Base-by-base conservation (phyloP, 2,113 vertebrate species). In the Elachura formosa region DNA sequence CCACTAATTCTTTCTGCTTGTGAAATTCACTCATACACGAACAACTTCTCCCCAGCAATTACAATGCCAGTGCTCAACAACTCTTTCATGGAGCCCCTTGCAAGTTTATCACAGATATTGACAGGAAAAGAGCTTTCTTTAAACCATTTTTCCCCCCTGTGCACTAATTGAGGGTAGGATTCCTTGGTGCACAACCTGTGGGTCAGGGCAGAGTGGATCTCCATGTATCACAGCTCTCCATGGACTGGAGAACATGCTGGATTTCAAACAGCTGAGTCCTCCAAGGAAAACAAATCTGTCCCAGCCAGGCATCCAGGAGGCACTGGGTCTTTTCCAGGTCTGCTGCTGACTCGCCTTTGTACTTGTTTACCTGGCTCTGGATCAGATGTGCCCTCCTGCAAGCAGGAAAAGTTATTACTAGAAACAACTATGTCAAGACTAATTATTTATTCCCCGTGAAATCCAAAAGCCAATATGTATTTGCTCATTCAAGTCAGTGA, bases 211-310 rank as follows among this genome's bases (percentile, higher is more conserved):
- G 0, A 1, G 24, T 16, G 33, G 59, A 29, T 34, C 21, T 46
- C 41, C 0, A 0, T 14, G 29, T 67, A 67, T 26, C 36, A 62
- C 28, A 3, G 2, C 23, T 48, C 59, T 66, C 41, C 29, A 20
- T 1, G 18, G 38, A 33, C 29, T 63, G n/a, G 33, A 87, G 34
- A 77, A 75, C 38, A 45, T 4, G 29, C 18, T 78, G 33, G 12
- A 71, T 72, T 84, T 79, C 48, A 54, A 33, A 71, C 11, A 82
- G 23, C 41, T 19, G 34, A 66, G 55, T 46, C 34, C 40, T 87
- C 77, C 24, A 48, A 79, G 20, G 52, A 75, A 87, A 79, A 67
- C 26, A 41, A 67, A 26, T 19, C 36, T 56, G 34, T 43, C 40
- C 48, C 46, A 90, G 52, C 24, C 28, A 9, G 24, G 46, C 28